A percentile compares a stretch with the other conserved stretches of the same genome.
phyloP scores from a whole-genome alignment of 1,140 invertebrate species.

The Argopecten irradians region DNA sequence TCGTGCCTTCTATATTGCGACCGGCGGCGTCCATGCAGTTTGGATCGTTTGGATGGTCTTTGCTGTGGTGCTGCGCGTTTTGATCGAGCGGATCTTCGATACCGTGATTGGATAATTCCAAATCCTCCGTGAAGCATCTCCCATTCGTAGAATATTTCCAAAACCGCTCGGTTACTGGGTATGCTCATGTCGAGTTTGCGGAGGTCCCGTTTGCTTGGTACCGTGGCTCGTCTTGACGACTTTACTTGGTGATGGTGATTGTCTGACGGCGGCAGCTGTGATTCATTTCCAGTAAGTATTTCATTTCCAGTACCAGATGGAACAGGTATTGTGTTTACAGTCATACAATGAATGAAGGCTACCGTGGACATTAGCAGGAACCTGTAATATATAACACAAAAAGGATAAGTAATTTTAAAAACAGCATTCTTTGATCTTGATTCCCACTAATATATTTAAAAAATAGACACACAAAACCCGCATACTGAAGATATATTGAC shows the following conservation, averaged over 20 bases:
- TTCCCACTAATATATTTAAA: too few species aligned
- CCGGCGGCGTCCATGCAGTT: not conserved
- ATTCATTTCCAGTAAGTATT: not conserved
- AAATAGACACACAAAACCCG: too few species aligned
- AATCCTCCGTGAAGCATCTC: not conserved
- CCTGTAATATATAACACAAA: not conserved
- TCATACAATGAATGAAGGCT: not conserved
- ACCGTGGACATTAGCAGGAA: not conserved
- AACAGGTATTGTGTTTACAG: not conserved
- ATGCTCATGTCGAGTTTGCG: not conserved
- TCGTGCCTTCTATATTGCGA: not conserved
- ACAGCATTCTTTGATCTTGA: too few species aligned
- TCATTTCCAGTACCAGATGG: not conserved
- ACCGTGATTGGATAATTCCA: not conserved
- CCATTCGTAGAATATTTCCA: conserved; percentile 17
- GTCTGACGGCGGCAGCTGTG: not conserved
- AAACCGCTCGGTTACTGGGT: not conserved
- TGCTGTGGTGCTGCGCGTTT: not conserved
- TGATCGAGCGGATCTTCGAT: not conserved
- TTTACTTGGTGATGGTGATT: not conserved
- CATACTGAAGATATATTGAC: too few species aligned
- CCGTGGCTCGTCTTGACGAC: not conserved
- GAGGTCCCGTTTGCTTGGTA: not conserved
- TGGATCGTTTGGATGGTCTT: not conserved
- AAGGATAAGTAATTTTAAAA: not conserved